Evolutionary conservation across 2,888 invertebrate species (phyloP).

Genomic region (Sycophila texana): DNA sequence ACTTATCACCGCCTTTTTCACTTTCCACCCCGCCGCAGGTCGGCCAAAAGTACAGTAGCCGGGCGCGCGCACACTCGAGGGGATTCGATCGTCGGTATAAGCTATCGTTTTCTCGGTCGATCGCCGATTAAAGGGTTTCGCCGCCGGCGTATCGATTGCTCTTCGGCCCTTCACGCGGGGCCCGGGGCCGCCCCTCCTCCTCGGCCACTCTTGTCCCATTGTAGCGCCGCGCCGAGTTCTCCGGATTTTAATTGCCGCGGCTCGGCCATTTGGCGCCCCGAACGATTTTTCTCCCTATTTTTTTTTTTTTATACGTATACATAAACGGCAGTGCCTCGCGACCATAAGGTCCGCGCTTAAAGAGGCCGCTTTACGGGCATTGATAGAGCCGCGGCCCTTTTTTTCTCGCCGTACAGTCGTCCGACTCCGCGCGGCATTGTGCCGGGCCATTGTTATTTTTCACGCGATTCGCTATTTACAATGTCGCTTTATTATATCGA

Average conservation of each 20-base stretch:
- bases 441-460: constrained; percentile 12
- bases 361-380: constrained; percentile 4
- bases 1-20: not conserved
- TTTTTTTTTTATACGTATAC: not conserved
- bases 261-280: constrained; percentile 43
- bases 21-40: not conserved
- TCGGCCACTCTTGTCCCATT: not conserved
- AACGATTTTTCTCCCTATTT: constrained; percentile 28
- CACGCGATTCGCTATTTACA: constrained; percentile 22
- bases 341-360: constrained; percentile 45
- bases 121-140: constrained; percentile 40
- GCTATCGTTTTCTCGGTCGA: constrained; percentile 32
- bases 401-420: not conserved
- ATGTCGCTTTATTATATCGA: constrained; percentile 4
- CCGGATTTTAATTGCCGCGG: constrained; percentile 43
- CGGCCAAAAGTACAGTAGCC: not conserved
- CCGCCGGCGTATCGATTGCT: constrained; percentile 46
- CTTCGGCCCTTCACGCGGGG: not conserved
- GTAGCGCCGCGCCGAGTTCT: not conserved
- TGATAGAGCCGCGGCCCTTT: not conserved
- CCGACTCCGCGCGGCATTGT: constrained; percentile 1
- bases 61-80: not conserved
- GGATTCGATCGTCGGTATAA: not conserved
- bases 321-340: not conserved
- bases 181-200: not conserved